Evolutionary conservation across 1,140 invertebrate genomes (phyloP), one percentile per base, ranked within the genome.

Genomic region (Bicyclus anynana): DNA sequence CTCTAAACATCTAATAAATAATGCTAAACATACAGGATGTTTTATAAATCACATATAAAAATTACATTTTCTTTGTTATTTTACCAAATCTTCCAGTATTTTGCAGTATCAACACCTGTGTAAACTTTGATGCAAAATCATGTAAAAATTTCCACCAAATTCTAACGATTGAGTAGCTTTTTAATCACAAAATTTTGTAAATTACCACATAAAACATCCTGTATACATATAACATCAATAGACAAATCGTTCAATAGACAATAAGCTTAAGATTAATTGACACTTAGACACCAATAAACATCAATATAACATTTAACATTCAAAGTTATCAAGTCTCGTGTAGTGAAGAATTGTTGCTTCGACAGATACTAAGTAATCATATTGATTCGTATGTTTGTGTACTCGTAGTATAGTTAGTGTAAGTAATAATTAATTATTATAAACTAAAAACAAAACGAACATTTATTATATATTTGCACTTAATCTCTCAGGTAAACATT

Each of bases 401-500:
- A 5, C 17, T 16, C 5, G n/a, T 40, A 17, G 6, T 40, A 2
- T 40, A 40, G 37, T 40, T 17, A 40, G 5, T 16, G 16, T 16
- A 16, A 40, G 10, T 33, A 33, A 12, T 1, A 33, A 33, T 12
- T 21, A 18, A 23, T 14, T 12, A 12, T 40, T 4, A 14, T 13
- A 40, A 52, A 26, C 40, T 40, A 12, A 40, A 17, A 49, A 13
- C 23, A 52, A 40, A 52, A 52, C 13, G 26, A 17, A 56, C 38
- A 49, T 12, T 33, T 33, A 20, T 49, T 44, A 46, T 16, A 44
- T 33, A 58, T 58, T 58, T 58, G 55, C 47, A 58, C 55, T 40
- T 58, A 58, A 27, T 57, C 47, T 58, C 55, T 58, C 55, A 58
- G 55, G 55, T 58, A 48, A 58, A 58, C 29, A 58, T 44, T 42